A percentile compares a stretch with the other conserved stretches of the same genome.
Evolutionary conservation across 1,140 invertebrate genomes (phyloP).

Genomic region (Venustaconcha ellipsiformis): DNA sequence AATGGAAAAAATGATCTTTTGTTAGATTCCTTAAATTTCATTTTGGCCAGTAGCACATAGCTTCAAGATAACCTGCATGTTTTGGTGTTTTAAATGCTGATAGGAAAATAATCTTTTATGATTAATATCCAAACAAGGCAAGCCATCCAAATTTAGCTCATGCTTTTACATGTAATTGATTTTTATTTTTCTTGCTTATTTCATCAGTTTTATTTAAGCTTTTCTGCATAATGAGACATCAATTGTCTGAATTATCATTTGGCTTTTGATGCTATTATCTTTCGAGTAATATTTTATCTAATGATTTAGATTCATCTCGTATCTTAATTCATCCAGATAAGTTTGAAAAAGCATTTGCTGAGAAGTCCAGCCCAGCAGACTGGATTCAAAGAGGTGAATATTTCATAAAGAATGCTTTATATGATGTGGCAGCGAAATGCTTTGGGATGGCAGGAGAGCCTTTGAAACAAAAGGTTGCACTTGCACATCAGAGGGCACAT

Average conservation of each 20-base stretch:
- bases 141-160: too few species aligned
- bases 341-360: slow-evolving; percentile 31
- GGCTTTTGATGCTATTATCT: not conserved
- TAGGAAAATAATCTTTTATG: too few species aligned
- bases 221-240: too few species aligned
- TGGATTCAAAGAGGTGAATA: slow-evolving; percentile 39
- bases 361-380: slow-evolving; percentile 31
- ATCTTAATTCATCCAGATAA: slow-evolving; percentile 1
- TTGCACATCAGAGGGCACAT: slow-evolving; percentile 30
- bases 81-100: too few species aligned
- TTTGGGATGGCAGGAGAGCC: slow-evolving; percentile 26
- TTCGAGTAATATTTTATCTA: not conserved
- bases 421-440: slow-evolving; percentile 45
- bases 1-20: too few species aligned
- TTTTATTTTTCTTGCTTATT: too few species aligned
- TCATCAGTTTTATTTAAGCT: too few species aligned
- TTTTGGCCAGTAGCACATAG: too few species aligned
- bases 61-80: too few species aligned
- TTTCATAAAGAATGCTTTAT: slow-evolving; percentile 36
- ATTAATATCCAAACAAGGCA: too few species aligned
- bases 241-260: not conserved
- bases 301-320: not conserved
- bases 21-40: too few species aligned
- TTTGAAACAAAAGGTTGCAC: slow-evolving; percentile 20
- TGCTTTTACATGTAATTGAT: too few species aligned